phyloP scores from a whole-genome alignment of 1,140 invertebrate species.

The Drosophila lini region DNA sequence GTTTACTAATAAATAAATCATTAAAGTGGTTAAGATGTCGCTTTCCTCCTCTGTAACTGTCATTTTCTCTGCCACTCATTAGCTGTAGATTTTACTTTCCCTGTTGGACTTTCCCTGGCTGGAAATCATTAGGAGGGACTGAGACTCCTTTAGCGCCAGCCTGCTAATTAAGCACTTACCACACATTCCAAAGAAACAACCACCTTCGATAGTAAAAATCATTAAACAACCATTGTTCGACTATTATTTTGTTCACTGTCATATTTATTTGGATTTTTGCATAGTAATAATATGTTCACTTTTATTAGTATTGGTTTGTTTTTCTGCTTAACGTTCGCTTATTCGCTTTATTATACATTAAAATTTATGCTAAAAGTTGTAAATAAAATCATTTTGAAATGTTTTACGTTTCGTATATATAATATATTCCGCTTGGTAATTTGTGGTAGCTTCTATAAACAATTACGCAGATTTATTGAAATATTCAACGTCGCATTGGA shows the following conservation, averaged over 20 bases:
- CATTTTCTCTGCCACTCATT: constrained; percentile 22
- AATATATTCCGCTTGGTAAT: constrained; percentile 23
- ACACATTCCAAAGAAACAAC: not conserved
- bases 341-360: constrained; percentile 66
- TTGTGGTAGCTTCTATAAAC: constrained; percentile 59
- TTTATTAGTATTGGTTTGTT: constrained; percentile 67
- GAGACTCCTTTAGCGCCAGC: constrained; percentile 18
- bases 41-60: too few relatives aligned
- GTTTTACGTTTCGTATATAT: constrained; percentile 44
- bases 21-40: too few relatives aligned
- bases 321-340: constrained; percentile 49
- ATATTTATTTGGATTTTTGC: constrained; percentile 79
- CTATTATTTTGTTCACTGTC: constrained; percentile 41
- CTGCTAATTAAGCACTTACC: constrained; percentile 35
- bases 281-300: constrained; percentile 74
- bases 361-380: constrained; percentile 74
- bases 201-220: constrained; percentile 16
- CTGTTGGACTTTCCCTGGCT: constrained; percentile 13
- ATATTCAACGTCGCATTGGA: constrained; percentile 48
- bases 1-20: not conserved
- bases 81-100: constrained; percentile 19
- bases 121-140: constrained; percentile 10
- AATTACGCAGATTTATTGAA: constrained; percentile 61
- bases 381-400: constrained; percentile 77
- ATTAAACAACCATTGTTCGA: constrained; percentile 33